Conservation (phyloP, 2,797 vertebrate species). For the Microchirus variegatus region DNA sequence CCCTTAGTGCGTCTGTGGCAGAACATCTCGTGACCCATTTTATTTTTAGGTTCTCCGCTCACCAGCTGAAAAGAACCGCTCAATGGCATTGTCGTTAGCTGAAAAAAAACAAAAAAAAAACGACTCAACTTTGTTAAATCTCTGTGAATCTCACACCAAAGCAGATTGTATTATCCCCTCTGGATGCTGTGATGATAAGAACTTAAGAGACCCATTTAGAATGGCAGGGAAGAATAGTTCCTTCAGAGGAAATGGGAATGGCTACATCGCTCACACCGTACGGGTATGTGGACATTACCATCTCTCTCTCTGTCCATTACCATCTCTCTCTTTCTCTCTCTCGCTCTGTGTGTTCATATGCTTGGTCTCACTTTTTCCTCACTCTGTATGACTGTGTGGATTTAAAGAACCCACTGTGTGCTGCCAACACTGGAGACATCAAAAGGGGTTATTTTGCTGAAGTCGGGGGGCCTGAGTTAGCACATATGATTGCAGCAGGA, state of each 20-base stretch:
- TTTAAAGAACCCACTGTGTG: constrained; percentile 54
- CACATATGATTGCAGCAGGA: constrained; percentile 71
- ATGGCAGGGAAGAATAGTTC: neutral
- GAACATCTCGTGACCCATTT: constrained; percentile 64
- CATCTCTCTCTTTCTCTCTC: constrained; percentile 5
- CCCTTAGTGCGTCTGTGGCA: constrained; percentile 43
- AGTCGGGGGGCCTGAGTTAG: constrained; percentile 33
- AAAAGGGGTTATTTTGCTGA: constrained; percentile 65
- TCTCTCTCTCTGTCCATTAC: constrained; percentile 12
- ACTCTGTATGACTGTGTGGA: constrained; percentile 36
- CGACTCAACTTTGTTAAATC: constrained; percentile 22
- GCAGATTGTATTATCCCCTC: constrained; percentile 7
- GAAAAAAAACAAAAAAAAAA: constrained; percentile 2
- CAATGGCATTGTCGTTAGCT: constrained; percentile 31
- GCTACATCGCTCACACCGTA: constrained; percentile 29
- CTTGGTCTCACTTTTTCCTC: constrained; percentile 42
- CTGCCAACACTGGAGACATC: constrained; percentile 62
- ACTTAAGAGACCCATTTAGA: constrained; percentile 8
- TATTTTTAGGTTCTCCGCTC: constrained; percentile 53
- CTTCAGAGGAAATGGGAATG: constrained; percentile 24
- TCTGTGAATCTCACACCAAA: constrained; percentile 22
- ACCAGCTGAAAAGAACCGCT: constrained; percentile 49
- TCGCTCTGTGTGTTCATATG: constrained; percentile 24
- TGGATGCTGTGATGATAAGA: constrained; percentile 14
- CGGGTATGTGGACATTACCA: constrained; percentile 24